Conservation (phyloP, 2,888 invertebrate genomes). For the Drosophila buzzatii region DNA sequence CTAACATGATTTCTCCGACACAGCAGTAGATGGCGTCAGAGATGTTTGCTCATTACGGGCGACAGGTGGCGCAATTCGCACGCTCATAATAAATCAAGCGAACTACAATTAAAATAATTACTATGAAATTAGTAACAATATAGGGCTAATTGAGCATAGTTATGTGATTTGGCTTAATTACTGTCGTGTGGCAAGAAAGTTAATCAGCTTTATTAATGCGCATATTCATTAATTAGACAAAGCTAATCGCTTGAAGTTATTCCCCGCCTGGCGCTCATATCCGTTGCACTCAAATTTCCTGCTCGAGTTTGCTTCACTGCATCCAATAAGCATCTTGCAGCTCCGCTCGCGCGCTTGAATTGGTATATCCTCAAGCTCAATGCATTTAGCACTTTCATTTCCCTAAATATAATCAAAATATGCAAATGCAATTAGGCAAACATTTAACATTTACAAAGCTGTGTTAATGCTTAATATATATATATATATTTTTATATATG, state of each 20-base stretch:
- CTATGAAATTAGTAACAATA: conserved; percentile 2
- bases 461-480: conserved; percentile 38
- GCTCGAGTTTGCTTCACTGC: conserved; percentile 30
- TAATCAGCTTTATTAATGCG: conserved; percentile 21
- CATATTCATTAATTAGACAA: conserved; percentile 28
- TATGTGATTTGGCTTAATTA: conserved; percentile 10
- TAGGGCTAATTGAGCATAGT: conserved; percentile 5
- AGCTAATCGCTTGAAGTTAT: conserved; percentile 11
- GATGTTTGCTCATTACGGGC: not conserved
- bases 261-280: conserved; percentile 20
- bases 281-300: conserved; percentile 58
- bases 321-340: not conserved
- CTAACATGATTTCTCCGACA: not conserved
- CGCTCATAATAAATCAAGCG: not conserved
- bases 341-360: conserved; percentile 1
- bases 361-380: conserved; percentile 40
- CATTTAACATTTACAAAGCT: conserved; percentile 51
- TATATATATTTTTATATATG: not conserved
- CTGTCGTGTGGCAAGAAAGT: conserved; percentile 2
- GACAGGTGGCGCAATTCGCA: conserved; percentile 17
- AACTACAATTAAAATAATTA: conserved; percentile 20
- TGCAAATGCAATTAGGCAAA: conserved; percentile 74
- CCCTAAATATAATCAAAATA: conserved; percentile 73
- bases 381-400: conserved; percentile 74
- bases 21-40: conserved; percentile 23